These are phyloP conservation scores for Leptodactylus fuscus DNA, from an alignment of 2,113 vertebrate species.

Conservation along the genomic window DNA sequence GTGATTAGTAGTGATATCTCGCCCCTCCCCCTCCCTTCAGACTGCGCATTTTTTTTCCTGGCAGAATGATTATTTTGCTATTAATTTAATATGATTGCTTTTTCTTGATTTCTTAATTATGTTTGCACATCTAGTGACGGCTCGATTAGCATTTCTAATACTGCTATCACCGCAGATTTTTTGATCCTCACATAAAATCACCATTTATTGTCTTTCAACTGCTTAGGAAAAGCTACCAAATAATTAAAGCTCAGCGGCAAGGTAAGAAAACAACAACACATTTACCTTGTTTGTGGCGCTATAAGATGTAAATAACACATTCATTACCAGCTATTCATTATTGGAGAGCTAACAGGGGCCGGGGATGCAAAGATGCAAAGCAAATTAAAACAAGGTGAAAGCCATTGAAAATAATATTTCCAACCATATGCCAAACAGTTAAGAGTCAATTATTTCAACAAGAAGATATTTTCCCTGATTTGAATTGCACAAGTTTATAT, in stretches of 20 bases:
- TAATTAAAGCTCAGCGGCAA: conserved; percentile 9
- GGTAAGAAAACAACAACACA: not conserved
- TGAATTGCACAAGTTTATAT: not conserved
- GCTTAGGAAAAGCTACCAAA: not conserved
- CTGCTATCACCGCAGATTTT: conserved; percentile 47
- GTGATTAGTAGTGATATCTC: conserved; percentile 40
- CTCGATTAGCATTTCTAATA: conserved; percentile 53
- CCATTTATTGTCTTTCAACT: conserved; percentile 38
- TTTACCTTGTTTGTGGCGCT: not conserved
- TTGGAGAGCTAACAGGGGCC: not conserved
- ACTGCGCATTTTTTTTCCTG: not conserved
- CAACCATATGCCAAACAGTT: not conserved
- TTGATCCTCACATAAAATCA: conserved; percentile 47
- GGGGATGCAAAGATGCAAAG: not conserved
- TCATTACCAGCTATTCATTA: conserved; percentile 17
- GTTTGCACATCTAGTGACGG: conserved; percentile 51
- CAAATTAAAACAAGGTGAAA: conserved; percentile 43
- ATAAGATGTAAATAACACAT: conserved; percentile 2
- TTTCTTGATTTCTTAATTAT: conserved; percentile 56
- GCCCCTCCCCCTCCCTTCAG: not conserved
- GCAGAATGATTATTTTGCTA: conserved; percentile 52
- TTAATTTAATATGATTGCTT: conserved; percentile 59
- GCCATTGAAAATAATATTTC: not conserved
- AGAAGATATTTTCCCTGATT: not conserved
- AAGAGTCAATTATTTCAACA: not conserved